Evolutionary conservation across 1,140 invertebrate genomes (phyloP).

Genomic region (Epicauta chinensis): DNA sequence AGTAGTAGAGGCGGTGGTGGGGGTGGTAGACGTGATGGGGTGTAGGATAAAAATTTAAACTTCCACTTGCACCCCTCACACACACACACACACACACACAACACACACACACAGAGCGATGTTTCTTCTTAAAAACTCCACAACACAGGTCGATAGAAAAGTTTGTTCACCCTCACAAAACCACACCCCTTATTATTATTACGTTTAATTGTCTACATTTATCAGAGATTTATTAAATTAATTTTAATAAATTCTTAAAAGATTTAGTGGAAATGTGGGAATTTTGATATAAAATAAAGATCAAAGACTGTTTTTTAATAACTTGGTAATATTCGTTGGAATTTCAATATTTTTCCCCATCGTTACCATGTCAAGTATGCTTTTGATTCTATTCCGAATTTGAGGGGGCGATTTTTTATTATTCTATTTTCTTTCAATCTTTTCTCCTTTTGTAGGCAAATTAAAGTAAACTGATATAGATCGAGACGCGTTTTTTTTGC

Average conservation of each 20-base stretch:
- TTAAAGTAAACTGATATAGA: constrained; percentile 10
- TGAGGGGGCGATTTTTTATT: constrained; percentile 12
- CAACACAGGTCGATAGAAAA: constrained; percentile 26
- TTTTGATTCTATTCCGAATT: constrained; percentile 1
- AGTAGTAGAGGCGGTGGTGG: neutral
- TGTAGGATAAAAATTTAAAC: constrained; percentile 23
- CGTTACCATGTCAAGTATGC: no score
- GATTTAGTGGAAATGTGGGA: no score
- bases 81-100: no score
- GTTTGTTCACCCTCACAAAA: constrained; percentile 22
- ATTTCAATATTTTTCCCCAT: no score
- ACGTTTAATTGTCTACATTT: no score
- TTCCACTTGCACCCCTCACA: constrained; percentile 8
- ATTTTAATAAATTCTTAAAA: no score
- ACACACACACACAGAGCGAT: neutral
- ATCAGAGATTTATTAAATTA: no score
- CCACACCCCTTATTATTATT: constrained; percentile 19
- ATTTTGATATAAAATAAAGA: no score
- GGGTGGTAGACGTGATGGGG: neutral
- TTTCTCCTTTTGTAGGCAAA: constrained; percentile 1
- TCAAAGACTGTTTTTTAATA: no score
- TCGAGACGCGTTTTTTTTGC: constrained; percentile 15
- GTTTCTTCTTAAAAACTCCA: constrained; percentile 20
- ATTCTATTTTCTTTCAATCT: constrained; percentile 18
- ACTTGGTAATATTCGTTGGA: no score